Percentiles rank a stretch among this genome's conserved stretches.
Evolutionary conservation across 2,888 invertebrate genomes (phyloP).

Genomic region (Malthinus flaveolus): DNA sequence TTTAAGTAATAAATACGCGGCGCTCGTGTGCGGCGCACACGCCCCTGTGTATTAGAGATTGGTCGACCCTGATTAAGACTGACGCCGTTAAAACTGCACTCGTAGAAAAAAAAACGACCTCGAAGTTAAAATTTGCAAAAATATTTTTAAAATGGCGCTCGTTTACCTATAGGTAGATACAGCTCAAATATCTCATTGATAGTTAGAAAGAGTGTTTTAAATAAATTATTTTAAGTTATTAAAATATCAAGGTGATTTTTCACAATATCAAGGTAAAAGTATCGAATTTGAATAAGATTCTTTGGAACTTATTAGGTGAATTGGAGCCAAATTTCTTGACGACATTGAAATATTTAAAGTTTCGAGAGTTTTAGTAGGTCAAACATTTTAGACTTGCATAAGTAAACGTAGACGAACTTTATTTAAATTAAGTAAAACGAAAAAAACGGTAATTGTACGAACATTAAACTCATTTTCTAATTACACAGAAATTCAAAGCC

Average conservation of each 20-base stretch:
- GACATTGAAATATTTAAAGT: constrained; percentile 13
- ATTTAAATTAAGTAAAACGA: background rate
- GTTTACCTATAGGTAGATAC: background rate
- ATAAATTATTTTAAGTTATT: constrained; percentile 7
- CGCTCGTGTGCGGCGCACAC: background rate
- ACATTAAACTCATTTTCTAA: background rate
- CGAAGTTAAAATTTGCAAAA: constrained; percentile 26
- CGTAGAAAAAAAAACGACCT: constrained; percentile 27
- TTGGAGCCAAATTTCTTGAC: constrained; percentile 7
- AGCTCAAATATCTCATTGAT: constrained; percentile 1
- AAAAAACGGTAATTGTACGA: background rate
- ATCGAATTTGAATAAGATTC: constrained; percentile 1
- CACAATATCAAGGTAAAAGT: constrained; percentile 19
- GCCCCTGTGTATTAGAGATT: constrained; percentile 28
- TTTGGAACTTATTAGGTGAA: constrained; percentile 9
- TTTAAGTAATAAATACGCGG: no score
- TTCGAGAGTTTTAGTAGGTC: no score
- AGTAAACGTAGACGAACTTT: no score
- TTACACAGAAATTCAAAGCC: constrained; percentile 34
- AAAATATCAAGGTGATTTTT: constrained; percentile 20
- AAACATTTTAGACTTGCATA: no score
- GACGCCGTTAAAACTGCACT: constrained; percentile 37
- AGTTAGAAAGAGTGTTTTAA: constrained; percentile 1
- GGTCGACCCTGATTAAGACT: constrained; percentile 40
- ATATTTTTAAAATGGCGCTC: constrained; percentile 23